Base-by-base conservation (phyloP, 2,888 invertebrate genomes). In the Drosophila siamana region DNA sequence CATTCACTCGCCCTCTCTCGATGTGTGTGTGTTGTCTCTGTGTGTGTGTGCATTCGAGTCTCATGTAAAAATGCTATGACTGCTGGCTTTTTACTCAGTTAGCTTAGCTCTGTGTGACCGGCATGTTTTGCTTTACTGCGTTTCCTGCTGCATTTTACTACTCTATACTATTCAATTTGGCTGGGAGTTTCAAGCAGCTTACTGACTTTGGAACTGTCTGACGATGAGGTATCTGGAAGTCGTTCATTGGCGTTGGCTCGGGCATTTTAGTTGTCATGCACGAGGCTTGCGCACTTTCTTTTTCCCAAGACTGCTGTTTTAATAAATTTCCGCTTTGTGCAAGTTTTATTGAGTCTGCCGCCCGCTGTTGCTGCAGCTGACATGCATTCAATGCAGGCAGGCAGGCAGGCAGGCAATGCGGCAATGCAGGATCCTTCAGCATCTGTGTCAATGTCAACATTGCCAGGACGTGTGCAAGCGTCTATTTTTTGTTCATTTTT, bases 391-490 rank as follows among this genome's bases (percentile, higher is more conserved):
- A 69, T 80, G 69, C 54, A 52, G 70, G 50, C 57, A 30, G 38
- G 9, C 19, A 19, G 22, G 33, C 11, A 26, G 15, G 8, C 22
- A 40, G 43, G 68, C 40, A 54, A 59, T 33, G 11, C 33, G 11
- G 33, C n/a, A 48, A 24, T 26, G 47, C 26, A 19, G 26, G n/a
- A 56, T 50, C 52, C 57, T 54, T 19, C 61, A 65, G 72, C 78
- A 88, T 80, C 83, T 86, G 88, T 86, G 86, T 88, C 86, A 86
- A 86, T 86, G 89, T 89, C 86, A 89, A 78, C 74, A 74, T 69
- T 60, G 69, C 44, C 62, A 50, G 73, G 44, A 72, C 88, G 55
- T 55, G 88, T 87, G 78, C 68, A 55, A 69, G 68, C 66, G 78
- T 78, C 62, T 69, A 67, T 57, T 66, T 66, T 72, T 69, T 61